Evolutionary conservation across 1,140 invertebrate species (phyloP).

Genomic region (Sarcophaga peregrina): DNA sequence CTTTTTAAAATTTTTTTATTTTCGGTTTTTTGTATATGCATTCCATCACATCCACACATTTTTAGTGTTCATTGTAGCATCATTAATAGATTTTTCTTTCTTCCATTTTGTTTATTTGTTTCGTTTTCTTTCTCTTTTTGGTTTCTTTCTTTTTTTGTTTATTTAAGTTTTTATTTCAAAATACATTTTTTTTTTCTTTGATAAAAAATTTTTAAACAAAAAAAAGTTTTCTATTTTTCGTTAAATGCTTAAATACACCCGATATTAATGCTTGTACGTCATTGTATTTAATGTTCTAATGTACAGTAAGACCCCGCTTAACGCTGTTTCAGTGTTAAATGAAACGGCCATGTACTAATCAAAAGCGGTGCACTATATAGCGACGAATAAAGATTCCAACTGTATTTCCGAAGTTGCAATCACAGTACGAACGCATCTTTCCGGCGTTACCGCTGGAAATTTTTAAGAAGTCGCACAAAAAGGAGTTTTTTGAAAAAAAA

Average conservation of each 20-base stretch:
- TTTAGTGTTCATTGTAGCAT: too few species aligned
- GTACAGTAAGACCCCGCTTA: too few species aligned
- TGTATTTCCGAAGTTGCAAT: too few species aligned
- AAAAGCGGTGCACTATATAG: too few species aligned
- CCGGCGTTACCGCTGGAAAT: too few species aligned
- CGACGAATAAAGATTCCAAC: too few species aligned
- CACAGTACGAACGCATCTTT: too few species aligned
- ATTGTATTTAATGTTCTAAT: neutral
- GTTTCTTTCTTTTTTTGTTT: neutral
- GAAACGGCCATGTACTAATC: too few species aligned
- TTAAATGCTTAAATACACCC: conserved; percentile 1
- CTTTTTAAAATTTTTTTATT: neutral
- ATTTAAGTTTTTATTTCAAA: neutral
- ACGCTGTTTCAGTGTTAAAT: too few species aligned
- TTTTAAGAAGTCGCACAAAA: too few species aligned
- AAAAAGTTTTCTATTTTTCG: neutral
- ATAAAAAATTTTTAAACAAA: too few species aligned
- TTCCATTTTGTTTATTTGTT: neutral
- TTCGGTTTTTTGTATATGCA: conserved; percentile 21
- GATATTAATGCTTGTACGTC: neutral
- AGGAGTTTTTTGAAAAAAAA: too few species aligned
- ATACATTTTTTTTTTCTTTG: neutral
- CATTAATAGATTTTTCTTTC: neutral
- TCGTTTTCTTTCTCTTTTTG: neutral
- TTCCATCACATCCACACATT: neutral